A percentile compares a stretch with the other conserved stretches of the same genome.
These are phyloP conservation scores for Rhodinocichla rosea DNA, from an alignment of 2,113 vertebrate genomes.

Conservation along the genomic window DNA sequence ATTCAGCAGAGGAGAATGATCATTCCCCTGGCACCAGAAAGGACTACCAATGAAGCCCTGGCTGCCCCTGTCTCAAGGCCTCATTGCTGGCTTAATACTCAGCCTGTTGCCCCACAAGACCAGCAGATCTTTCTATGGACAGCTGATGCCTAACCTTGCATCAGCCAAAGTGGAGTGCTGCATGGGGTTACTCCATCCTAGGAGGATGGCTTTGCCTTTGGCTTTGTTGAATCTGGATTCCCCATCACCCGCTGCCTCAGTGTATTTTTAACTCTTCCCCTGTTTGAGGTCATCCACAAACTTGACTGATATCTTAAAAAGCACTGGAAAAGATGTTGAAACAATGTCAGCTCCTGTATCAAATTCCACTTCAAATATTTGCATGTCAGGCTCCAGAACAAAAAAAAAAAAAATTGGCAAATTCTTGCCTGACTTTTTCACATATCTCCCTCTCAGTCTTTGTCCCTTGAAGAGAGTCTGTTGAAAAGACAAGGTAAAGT, in stretches of 20 bases:
- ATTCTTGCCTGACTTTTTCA: neutral
- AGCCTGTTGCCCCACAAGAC: neutral
- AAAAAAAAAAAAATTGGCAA: neutral
- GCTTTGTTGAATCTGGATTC: neutral
- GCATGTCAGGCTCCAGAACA: neutral
- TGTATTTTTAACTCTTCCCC: neutral
- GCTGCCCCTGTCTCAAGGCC: neutral
- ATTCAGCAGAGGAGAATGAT: neutral
- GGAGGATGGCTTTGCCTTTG: neutral
- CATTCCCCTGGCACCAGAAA: neutral
- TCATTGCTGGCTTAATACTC: neutral
- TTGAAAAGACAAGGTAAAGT: neutral
- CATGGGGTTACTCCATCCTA: neutral
- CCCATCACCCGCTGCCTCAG: neutral
- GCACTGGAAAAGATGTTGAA: neutral
- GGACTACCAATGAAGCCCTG: neutral
- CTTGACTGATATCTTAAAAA: neutral
- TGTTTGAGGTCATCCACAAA: neutral
- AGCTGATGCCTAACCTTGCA: neutral
- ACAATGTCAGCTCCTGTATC: neutral
- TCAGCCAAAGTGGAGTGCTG: neutral
- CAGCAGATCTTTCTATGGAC: neutral
- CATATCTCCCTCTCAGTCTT: neutral
- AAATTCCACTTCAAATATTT: neutral
- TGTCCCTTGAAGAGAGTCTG: neutral